A percentile compares a stretch with the other conserved stretches of the same genome.
Conservation (phyloP, 1,140 invertebrate genomes). For the Drosophila miranda region DNA sequence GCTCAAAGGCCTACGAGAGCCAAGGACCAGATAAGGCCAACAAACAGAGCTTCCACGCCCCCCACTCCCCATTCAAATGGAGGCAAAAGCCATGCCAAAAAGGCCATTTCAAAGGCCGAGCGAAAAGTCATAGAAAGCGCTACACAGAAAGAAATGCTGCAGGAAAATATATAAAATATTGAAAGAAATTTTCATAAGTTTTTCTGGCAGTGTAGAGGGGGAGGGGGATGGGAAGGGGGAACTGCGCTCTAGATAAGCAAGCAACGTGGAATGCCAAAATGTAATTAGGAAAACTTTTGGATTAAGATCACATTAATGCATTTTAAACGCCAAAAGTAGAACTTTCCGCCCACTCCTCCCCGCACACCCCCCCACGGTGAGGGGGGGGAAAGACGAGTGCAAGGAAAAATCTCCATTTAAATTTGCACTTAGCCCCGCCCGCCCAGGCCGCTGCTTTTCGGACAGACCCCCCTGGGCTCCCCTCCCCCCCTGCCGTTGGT, state of each 20-base stretch:
- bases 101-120: conserved; percentile 4
- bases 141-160: too few species aligned
- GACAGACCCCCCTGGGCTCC: background rate
- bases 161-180: background rate
- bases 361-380: background rate
- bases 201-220: too few species aligned
- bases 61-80: conserved; percentile 16
- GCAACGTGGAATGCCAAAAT: conserved; percentile 37
- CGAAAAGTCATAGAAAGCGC: too few species aligned
- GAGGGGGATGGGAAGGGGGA: too few species aligned
- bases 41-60: background rate
- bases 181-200: background rate
- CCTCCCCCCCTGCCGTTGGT: background rate
- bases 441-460: conserved; percentile 2
- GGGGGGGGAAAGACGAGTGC: background rate
- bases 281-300: conserved; percentile 45
- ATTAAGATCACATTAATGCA: conserved; percentile 46
- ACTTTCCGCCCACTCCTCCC: background rate
- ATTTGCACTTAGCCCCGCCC: conserved; percentile 34
- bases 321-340: conserved; percentile 4
- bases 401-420: conserved; percentile 40
- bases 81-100: conserved; percentile 32
- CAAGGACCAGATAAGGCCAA: conserved; percentile 13
- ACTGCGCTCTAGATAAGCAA: conserved; percentile 21
- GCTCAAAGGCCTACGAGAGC: conserved; percentile 29